phyloP scores from a whole-genome alignment of 1,140 invertebrate genomes.

The Bombus superbus region DNA sequence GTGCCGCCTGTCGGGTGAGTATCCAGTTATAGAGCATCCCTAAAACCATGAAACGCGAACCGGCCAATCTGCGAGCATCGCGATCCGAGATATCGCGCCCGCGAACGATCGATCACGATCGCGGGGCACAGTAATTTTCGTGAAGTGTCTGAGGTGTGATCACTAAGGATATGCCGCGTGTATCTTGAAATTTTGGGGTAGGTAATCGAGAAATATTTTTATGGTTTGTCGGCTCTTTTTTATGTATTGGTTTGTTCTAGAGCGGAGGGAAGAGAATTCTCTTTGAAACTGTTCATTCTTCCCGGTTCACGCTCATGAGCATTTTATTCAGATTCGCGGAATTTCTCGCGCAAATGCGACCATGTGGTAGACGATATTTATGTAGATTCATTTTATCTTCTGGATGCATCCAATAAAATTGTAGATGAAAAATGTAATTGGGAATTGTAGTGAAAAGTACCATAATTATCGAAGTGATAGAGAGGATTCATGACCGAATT shows the following conservation, averaged over 20 bases:
- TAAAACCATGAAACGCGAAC: conserved; percentile 1
- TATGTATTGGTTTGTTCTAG: not conserved
- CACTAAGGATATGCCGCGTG: not conserved
- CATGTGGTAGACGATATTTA: too few relatives aligned
- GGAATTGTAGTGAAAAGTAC: too few relatives aligned
- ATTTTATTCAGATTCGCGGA: too few relatives aligned
- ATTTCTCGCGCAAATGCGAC: too few relatives aligned
- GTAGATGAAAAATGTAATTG: too few relatives aligned
- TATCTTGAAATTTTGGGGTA: not conserved
- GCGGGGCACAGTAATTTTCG: conserved; percentile 32
- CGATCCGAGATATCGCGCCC: conserved; percentile 8
- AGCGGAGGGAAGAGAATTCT: not conserved
- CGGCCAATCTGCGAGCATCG: not conserved
- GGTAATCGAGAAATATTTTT: too few relatives aligned
- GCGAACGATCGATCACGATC: not conserved
- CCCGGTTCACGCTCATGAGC: too few relatives aligned
- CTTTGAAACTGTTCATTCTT: not conserved
- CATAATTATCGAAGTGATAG: too few relatives aligned
- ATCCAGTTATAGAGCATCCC: conserved; percentile 13
- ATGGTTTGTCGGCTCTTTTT: not conserved
- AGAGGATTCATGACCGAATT: conserved; percentile 2
- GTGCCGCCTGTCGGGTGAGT: conserved; percentile 69
- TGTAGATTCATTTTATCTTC: too few relatives aligned
- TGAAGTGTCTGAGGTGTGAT: conserved; percentile 9
- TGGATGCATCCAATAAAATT: too few relatives aligned